These are phyloP conservation scores for Netelia inedita DNA, from an alignment of 2,888 invertebrate genomes.

Conservation along the genomic window DNA sequence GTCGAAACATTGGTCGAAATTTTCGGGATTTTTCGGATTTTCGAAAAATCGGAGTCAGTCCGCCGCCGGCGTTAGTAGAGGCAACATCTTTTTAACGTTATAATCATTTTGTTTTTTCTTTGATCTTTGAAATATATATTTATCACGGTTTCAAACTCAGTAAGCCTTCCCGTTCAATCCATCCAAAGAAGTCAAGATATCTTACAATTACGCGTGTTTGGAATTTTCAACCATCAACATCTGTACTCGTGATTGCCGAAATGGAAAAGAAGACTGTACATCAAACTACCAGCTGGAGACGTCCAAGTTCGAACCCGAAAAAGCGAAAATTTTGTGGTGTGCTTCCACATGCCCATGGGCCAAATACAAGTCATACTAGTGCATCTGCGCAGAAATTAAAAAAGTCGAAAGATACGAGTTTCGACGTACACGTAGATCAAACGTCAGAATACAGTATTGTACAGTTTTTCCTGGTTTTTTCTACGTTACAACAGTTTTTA, in stretches of 20 bases:
- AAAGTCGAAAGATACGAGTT: slow-evolving; percentile 58
- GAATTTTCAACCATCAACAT: slow-evolving; percentile 52
- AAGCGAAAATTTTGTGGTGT: slow-evolving; percentile 57
- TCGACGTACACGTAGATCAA: slow-evolving; percentile 45
- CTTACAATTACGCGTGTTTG: no score
- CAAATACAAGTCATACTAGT: slow-evolving; percentile 61
- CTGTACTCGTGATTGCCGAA: slow-evolving; percentile 55
- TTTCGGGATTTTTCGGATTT: no score
- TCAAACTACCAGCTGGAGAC: slow-evolving; percentile 56
- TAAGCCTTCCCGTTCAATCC: no score
- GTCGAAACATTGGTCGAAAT: no score
- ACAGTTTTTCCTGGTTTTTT: slow-evolving; percentile 31
- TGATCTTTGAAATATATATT: no score
- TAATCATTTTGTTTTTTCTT: no score
- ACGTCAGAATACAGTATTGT: slow-evolving; percentile 58
- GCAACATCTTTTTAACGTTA: no score
- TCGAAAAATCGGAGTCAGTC: no score
- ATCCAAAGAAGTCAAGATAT: no score
- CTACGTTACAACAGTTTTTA: no score
- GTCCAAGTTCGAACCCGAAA: slow-evolving; percentile 56
- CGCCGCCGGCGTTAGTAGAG: no score
- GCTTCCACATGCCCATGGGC: slow-evolving; percentile 41
- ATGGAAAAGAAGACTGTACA: slow-evolving; percentile 46
- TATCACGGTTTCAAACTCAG: no score
- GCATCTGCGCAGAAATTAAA: slow-evolving; percentile 46